Conservation (phyloP, 2,797 vertebrate species). For the Gymnoscopelus braueri region DNA sequence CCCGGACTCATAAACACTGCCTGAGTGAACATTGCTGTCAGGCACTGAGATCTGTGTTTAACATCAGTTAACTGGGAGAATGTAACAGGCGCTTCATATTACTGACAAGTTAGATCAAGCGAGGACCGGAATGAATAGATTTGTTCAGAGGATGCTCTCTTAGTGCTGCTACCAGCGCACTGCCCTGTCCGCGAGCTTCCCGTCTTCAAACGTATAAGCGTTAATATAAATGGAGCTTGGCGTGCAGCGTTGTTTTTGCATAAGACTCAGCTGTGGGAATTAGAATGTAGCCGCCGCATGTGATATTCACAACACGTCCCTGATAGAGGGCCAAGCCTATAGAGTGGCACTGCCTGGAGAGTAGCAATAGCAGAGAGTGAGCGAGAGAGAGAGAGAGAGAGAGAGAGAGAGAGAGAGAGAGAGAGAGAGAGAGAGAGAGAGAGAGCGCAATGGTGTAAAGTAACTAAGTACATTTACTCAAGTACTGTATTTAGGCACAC, state of each 20-base stretch:
- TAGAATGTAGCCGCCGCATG: conserved; percentile 27
- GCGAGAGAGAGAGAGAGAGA: background rate
- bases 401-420: background rate
- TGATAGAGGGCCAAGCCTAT: conserved; percentile 50
- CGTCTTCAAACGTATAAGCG: conserved; percentile 34
- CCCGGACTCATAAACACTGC: conserved; percentile 70
- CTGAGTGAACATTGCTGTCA: conserved; percentile 71
- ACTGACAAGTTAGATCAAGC: conserved; percentile 42
- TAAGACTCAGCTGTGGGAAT: conserved; percentile 32
- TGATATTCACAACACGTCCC: conserved; percentile 63
- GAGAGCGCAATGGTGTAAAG: too few species aligned
- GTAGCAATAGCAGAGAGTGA: conserved; percentile 6
- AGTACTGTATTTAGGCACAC: too few species aligned
- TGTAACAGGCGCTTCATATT: conserved; percentile 61
- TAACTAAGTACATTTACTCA: too few species aligned
- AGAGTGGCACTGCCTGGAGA: conserved; percentile 63
- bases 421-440: background rate
- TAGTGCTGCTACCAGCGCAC: conserved; percentile 11
- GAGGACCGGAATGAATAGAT: conserved; percentile 41
- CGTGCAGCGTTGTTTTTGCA: conserved; percentile 42
- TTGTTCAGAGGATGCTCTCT: conserved; percentile 15
- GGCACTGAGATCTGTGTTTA: conserved; percentile 69
- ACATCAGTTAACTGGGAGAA: conserved; percentile 67
- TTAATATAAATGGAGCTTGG: conserved; percentile 12
- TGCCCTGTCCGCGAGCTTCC: conserved; percentile 20